Evolutionary conservation across 2,797 vertebrate genomes (phyloP).

Genomic region (Yasuhikotakia modesta): DNA sequence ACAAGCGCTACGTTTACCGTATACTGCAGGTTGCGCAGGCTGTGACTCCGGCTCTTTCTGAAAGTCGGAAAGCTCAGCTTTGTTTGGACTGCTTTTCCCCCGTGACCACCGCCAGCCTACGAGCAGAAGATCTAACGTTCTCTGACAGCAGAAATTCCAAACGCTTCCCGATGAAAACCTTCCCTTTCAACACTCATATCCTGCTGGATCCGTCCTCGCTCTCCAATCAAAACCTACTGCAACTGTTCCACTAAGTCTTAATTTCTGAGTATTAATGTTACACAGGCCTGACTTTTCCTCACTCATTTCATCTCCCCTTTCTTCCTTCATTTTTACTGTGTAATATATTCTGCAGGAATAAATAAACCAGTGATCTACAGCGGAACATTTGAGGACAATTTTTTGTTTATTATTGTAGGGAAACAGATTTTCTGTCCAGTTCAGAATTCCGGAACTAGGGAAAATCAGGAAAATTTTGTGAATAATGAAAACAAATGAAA

Average conservation of each 20-base stretch:
- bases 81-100: constrained; percentile 53
- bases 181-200: constrained; percentile 58
- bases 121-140: constrained; percentile 71
- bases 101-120: constrained; percentile 68
- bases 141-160: constrained; percentile 69
- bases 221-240: constrained; percentile 26
- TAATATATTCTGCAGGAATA: constrained; percentile 11
- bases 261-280: constrained; percentile 47
- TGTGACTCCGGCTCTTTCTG: constrained; percentile 29
- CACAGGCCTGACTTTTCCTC: neutral
- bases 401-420: no score
- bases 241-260: constrained; percentile 34
- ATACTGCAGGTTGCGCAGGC: constrained; percentile 34
- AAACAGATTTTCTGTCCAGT: neutral
- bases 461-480: neutral
- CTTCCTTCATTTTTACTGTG: neutral
- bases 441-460: neutral
- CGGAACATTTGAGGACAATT: neutral
- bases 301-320: neutral
- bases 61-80: constrained; percentile 33
- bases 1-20: neutral
- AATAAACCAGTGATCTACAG: neutral
- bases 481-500: neutral
- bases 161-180: constrained; percentile 62
- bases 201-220: constrained; percentile 45